Evolutionary conservation across 2,888 invertebrate genomes (phyloP), one percentile per base, ranked within the genome.

Genomic region (Clostera curtula): DNA sequence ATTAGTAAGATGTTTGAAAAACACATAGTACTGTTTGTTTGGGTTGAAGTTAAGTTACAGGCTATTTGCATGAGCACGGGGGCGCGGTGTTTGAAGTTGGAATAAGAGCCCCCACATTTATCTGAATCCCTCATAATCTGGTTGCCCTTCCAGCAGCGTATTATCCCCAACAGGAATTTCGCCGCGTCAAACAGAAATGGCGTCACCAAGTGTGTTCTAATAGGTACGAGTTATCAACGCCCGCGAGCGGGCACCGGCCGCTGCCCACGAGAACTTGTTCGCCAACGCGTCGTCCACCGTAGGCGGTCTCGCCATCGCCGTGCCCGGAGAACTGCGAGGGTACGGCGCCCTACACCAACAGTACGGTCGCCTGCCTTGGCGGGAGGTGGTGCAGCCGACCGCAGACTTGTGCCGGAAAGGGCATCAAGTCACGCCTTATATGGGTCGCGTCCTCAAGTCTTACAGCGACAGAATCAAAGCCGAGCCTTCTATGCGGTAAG

Each of bases 291-390:
- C 85, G 1, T 72, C 80, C 3, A 71, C 65, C 28, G 61, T 68
- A 79, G 91, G 90, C 41, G 91, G 90, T 0, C 70, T 90, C 44
- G 87, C 95, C 0, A 87, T 93, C 7, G 97, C 91, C 7, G 91
- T 97, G n/a, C 97, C 97, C 0, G 96, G 96, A 5, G 97, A 97
- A 71, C 67, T 97, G 8, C 79, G 87, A 29, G 97, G 97, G 1
- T 95, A 95, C 65, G 91, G 91, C 87, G 88, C 85, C 31, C 88
- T 94, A 16, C 89, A 95, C 71, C 70, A 87, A 39, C 85, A 41
- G 77, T 94, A 90, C 60, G 95, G 96, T 1, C 86, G 84, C 35
- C 73, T 96, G 24, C 86, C 88, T 0, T 98, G 97, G 97, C 69
- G 69, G 21, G 87, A 89, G 0, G 76, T 98, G 11, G 89, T 98